Evolutionary conservation across 1,140 invertebrate genomes (phyloP).

Genomic region (Lucilia cuprina): DNA sequence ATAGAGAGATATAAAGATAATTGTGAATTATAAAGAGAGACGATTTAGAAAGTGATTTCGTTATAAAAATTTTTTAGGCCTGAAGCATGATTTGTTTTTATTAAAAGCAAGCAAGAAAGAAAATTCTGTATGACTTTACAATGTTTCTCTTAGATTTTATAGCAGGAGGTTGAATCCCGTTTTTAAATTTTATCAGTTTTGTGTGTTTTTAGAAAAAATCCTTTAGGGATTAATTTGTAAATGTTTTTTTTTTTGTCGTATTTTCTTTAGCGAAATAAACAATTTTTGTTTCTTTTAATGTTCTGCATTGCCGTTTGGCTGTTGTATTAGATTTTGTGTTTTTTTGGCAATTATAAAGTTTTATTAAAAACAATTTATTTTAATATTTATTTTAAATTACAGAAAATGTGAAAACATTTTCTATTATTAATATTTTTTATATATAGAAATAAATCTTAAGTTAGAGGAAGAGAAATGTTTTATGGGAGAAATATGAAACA

Average conservation of each 20-base stretch:
- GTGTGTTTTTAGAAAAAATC: not conserved
- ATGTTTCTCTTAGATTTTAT: too few relatives aligned
- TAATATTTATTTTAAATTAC: constrained; percentile 12
- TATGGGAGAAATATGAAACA: too few relatives aligned
- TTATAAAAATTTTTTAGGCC: not conserved
- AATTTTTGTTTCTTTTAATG: not conserved
- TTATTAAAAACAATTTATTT: constrained; percentile 8
- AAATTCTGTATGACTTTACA: too few relatives aligned
- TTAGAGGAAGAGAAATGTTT: too few relatives aligned
- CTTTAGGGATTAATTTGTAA: constrained; percentile 6
- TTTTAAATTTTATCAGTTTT: constrained; percentile 11
- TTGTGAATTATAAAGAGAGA: constrained; percentile 30
- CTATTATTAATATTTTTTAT: not conserved
- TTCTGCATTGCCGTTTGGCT: not conserved
- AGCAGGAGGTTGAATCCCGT: too few relatives aligned
- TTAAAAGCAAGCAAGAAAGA: not conserved
- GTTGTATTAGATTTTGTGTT: too few relatives aligned
- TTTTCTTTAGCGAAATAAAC: not conserved
- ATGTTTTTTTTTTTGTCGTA: not conserved
- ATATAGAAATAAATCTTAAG: not conserved
- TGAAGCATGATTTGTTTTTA: constrained; percentile 1
- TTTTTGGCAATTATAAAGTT: constrained; percentile 15
- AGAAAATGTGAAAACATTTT: too few relatives aligned
- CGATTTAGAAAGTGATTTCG: constrained; percentile 14
- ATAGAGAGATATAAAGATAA: constrained; percentile 33